Evolutionary conservation across 2,888 invertebrate genomes (phyloP).

Genomic region (Plutella xylostella): DNA sequence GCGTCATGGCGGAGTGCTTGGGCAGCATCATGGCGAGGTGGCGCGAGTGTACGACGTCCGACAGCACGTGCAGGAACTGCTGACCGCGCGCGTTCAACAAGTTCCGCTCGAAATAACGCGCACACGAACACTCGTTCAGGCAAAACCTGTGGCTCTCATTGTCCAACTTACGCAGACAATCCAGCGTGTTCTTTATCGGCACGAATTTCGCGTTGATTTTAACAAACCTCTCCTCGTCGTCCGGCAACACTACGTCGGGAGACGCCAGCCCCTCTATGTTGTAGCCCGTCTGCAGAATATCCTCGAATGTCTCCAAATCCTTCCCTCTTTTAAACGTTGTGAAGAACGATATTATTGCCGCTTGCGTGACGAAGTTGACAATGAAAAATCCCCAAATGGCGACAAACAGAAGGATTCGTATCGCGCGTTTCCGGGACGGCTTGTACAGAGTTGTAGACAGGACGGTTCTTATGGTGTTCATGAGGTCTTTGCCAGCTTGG

Average conservation of each 20-base stretch:
- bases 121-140: conserved; percentile 51
- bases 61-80: conserved; percentile 50
- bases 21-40: conserved; percentile 43
- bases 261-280: conserved; percentile 50
- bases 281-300: conserved; percentile 49
- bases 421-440: conserved; percentile 35
- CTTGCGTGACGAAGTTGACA: conserved; percentile 52
- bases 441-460: conserved; percentile 37
- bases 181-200: conserved; percentile 30
- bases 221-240: conserved; percentile 37
- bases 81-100: conserved; percentile 43
- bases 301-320: conserved; percentile 54
- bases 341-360: conserved; percentile 52
- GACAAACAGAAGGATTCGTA: conserved; percentile 43
- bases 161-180: conserved; percentile 36
- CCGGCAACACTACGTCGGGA: conserved; percentile 51
- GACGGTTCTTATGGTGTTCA: conserved; percentile 42
- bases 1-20: conserved; percentile 42
- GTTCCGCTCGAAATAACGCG: conserved; percentile 40
- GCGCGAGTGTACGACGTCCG: conserved; percentile 50
- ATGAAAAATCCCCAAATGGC: conserved; percentile 54
- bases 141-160: conserved; percentile 46
- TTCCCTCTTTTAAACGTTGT: conserved; percentile 48
- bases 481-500: conserved; percentile 47
- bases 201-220: conserved; percentile 43